phyloP scores from a whole-genome alignment of 1,140 invertebrate species.

The Drosophila neocordata region DNA sequence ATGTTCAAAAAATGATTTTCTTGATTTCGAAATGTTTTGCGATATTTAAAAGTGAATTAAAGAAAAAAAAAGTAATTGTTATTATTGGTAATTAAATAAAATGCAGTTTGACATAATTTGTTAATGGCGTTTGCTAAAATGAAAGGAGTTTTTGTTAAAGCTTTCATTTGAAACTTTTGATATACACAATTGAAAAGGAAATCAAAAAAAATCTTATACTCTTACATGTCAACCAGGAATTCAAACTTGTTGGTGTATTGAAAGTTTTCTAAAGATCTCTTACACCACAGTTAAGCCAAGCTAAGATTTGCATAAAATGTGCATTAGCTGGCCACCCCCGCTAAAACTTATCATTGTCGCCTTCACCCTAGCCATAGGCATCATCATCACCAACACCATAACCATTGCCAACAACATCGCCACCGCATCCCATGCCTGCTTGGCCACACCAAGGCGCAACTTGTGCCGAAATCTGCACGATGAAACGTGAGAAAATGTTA shows the following conservation, averaged over 20 bases:
- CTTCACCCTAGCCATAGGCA: conserved; percentile 17
- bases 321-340: conserved; percentile 70
- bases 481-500: conserved; percentile 80
- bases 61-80: too few species aligned
- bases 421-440: conserved; percentile 38
- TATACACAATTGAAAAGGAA: neutral
- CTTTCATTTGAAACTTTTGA: neutral
- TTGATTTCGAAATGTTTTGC: too few species aligned
- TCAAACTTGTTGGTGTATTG: neutral
- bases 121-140: too few species aligned
- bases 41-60: too few species aligned
- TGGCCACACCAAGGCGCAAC: conserved; percentile 69
- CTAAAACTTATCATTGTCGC: conserved; percentile 32
- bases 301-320: conserved; percentile 74
- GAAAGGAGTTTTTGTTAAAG: too few species aligned
- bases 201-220: neutral
- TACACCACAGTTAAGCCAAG: conserved; percentile 22
- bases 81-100: too few species aligned
- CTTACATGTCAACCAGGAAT: neutral
- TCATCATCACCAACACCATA: conserved; percentile 24
- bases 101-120: too few species aligned
- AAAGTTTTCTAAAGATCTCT: neutral
- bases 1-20: too few species aligned
- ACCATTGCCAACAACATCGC: conserved; percentile 42
- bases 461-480: conserved; percentile 77